Base-by-base conservation (phyloP, 2,113 vertebrate species). In the Periophthalmus modestus region DNA sequence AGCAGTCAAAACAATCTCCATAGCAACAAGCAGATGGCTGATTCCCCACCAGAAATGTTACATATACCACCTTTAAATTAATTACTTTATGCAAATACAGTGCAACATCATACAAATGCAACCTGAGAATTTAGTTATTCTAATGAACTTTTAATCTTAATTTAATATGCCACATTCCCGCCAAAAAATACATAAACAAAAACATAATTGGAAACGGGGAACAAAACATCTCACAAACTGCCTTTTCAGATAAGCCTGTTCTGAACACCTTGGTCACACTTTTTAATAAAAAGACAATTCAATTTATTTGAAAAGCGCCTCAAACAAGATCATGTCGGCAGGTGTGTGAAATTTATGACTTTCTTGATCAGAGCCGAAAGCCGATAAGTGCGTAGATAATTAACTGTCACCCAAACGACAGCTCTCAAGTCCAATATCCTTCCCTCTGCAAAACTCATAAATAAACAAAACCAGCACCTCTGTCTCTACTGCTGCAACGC, bases 221-320 rank as follows among this genome's bases (percentile, higher is more conserved):
- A 18, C 28, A 34, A 62, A 62, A 34, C 28, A 7, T 14, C 6
- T 19, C 15, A 34, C 15, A 14, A 28, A 4, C 57, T 34, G 57
- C 13, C 57, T 62, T 34, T 34, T 4, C 28, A 2, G 15, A 7
- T 34, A 34, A 62, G 28, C 24, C 57, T 12, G 62, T 13, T 39
- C 61, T 19, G 69, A 79, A 78, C 78, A 82, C 69, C 77, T 74
- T 63, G 80, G 79, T 88, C 85, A 79, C 63, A 68, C 50, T 77
- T 77, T 75, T 16, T 34, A 62, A 69, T 74, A 61, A 54, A 69
- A 78, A 74, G 74, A 82, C 81, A 68, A 90, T 87, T 88, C 66
- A 79, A 69, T 85, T 85, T 83, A 47, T 23, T 19, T 58, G 14
- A 16, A 62, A 34, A 28, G 19, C 59, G 58, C 33, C 12, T 33